Evolutionary conservation across 2,113 vertebrate genomes (phyloP).

Genomic region (Dunckerocampus dactyliophorus): DNA sequence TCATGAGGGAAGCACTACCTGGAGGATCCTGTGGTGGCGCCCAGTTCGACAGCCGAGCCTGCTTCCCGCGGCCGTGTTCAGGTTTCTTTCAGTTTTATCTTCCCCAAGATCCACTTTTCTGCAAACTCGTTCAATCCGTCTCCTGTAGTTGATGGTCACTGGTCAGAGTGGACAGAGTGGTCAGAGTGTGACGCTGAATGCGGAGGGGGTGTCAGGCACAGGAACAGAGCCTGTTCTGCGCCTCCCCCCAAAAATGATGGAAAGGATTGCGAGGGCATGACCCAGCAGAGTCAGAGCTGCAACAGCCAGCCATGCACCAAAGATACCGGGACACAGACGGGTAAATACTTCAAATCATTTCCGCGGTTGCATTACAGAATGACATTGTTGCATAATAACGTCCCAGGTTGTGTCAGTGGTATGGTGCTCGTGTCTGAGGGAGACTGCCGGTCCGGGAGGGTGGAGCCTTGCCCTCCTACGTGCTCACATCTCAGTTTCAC

Average conservation of each 20-base stretch:
- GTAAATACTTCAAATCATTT: constrained; percentile 19
- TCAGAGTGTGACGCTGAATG: constrained; percentile 75
- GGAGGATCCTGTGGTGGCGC: constrained; percentile 68
- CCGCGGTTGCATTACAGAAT: neutral
- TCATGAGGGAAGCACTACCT: constrained; percentile 67
- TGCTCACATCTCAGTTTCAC: constrained; percentile 73
- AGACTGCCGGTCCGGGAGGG: constrained; percentile 66
- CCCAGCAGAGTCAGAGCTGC: constrained; percentile 77
- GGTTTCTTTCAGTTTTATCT: constrained; percentile 57
- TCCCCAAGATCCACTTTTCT: neutral
- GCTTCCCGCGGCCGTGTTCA: constrained; percentile 83
- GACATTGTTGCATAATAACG: neutral
- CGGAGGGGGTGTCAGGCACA: constrained; percentile 75
- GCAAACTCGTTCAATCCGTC: neutral
- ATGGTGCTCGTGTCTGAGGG: constrained; percentile 69
- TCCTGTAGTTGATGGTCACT: constrained; percentile 74
- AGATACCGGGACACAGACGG: constrained; percentile 50
- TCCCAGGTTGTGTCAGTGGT: constrained; percentile 69
- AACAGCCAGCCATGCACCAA: constrained; percentile 74
- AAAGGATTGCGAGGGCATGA: constrained; percentile 71
- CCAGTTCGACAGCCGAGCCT: constrained; percentile 78
- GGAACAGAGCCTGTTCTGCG: constrained; percentile 75
- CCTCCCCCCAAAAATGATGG: constrained; percentile 86
- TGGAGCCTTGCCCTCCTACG: constrained; percentile 71
- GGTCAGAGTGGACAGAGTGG: constrained; percentile 83